Conservation (phyloP, 1,140 invertebrate species). For the Calliphora vicina region DNA sequence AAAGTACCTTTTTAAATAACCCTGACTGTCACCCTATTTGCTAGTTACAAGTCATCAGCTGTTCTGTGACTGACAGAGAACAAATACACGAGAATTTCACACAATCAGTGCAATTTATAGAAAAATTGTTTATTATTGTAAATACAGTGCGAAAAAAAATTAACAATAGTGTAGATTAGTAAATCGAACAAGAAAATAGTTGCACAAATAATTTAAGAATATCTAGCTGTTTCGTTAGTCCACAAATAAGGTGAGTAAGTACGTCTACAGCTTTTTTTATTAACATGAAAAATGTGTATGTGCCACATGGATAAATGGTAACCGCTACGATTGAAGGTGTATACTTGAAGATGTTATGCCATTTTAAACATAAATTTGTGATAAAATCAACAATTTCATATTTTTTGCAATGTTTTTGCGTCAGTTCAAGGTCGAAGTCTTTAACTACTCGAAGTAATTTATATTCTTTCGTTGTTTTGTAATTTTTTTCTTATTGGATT, state of each 20-base stretch:
- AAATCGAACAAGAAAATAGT: neutral
- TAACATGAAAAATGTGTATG: slow-evolving; percentile 7
- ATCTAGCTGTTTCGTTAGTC: neutral
- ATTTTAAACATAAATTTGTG: too few relatives aligned
- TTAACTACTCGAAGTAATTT: too few relatives aligned
- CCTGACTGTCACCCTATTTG: too few relatives aligned
- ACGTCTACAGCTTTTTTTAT: neutral
- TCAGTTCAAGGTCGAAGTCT: too few relatives aligned
- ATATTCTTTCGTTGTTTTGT: too few relatives aligned
- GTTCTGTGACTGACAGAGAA: too few relatives aligned
- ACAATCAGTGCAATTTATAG: neutral
- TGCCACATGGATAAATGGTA: neutral
- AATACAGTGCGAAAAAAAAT: neutral
- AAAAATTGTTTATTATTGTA: neutral
- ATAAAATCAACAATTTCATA: too few relatives aligned
- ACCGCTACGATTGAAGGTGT: neutral
- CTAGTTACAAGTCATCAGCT: too few relatives aligned
- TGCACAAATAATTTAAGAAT: neutral
- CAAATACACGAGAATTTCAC: neutral
- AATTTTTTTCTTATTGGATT: too few relatives aligned
- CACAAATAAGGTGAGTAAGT: neutral
- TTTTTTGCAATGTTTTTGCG: too few relatives aligned
- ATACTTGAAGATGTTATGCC: too few relatives aligned
- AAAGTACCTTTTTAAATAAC: too few relatives aligned
- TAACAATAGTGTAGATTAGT: neutral